Conservation (phyloP, 1,140 invertebrate species). For the Conus ventricosus region DNA sequence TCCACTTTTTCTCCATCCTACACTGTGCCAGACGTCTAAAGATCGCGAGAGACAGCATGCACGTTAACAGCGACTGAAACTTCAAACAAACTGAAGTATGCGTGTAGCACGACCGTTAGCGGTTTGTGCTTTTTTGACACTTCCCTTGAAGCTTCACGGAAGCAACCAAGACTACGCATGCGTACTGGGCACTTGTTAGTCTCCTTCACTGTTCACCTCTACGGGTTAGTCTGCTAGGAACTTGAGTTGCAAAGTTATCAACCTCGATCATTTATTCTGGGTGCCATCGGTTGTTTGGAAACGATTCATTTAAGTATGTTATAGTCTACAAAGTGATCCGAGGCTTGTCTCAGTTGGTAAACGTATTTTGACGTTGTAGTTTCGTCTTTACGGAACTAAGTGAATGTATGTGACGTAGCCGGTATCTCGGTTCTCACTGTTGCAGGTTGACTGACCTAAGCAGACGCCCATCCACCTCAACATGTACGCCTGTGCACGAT, state of each 20-base stretch:
- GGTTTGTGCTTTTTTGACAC: neutral
- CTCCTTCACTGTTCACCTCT: constrained; percentile 56
- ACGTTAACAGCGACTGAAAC: too few relatives aligned
- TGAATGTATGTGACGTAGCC: constrained; percentile 9
- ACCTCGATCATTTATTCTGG: neutral
- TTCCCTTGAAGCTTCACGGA: constrained; percentile 5
- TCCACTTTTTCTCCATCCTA: too few relatives aligned
- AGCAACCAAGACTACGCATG: constrained; percentile 41
- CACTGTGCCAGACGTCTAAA: too few relatives aligned
- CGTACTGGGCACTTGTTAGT: constrained; percentile 19
- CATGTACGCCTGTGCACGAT: constrained; percentile 64
- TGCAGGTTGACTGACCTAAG: constrained; percentile 40
- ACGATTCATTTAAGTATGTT: neutral
- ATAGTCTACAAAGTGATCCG: neutral
- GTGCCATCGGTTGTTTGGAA: constrained; percentile 4
- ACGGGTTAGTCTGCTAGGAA: constrained; percentile 32
- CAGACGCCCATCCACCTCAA: constrained; percentile 35
- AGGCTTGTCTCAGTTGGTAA: neutral
- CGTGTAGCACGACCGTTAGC: too few relatives aligned
- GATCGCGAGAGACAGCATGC: too few relatives aligned
- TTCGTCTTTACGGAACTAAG: neutral
- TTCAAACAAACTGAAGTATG: too few relatives aligned
- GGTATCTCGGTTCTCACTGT: constrained; percentile 20
- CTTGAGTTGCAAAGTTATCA: constrained; percentile 19
- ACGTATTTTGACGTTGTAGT: neutral